phyloP scores from a whole-genome alignment of 2,888 invertebrate species.

The Nesidiocoris tenuis region DNA sequence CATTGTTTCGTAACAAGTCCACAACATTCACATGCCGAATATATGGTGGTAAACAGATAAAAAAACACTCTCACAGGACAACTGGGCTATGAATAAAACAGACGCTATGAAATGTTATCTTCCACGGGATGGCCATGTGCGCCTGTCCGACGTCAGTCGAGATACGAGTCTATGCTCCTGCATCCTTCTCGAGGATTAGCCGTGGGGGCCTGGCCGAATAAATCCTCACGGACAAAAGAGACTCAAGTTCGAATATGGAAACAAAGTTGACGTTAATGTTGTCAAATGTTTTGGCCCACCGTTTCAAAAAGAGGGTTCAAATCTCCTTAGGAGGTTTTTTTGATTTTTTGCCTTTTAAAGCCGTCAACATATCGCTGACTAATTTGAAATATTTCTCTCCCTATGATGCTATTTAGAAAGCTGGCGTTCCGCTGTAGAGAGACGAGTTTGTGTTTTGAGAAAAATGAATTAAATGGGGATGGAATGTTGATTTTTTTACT shows the following conservation, averaged over 20 bases:
- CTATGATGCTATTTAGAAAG: no score
- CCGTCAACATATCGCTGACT: background rate
- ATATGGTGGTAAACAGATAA: no score
- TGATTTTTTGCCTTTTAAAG: background rate
- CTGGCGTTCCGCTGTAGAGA: no score
- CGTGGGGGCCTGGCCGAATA: slow-evolving; percentile 21
- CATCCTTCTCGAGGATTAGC: slow-evolving; percentile 33
- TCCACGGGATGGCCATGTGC: slow-evolving; percentile 21
- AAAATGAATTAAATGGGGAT: no score
- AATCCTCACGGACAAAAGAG: slow-evolving; percentile 30
- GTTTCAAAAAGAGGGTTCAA: background rate
- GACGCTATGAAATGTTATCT: slow-evolving; percentile 29
- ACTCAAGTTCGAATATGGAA: slow-evolving; percentile 33
- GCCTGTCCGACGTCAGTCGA: background rate
- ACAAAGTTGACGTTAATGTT: slow-evolving; percentile 42
- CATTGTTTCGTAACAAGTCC: no score
- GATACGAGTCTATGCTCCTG: slow-evolving; percentile 21
- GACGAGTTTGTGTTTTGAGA: no score
- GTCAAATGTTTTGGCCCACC: slow-evolving; percentile 20
- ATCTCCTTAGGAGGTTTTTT: slow-evolving; percentile 6
- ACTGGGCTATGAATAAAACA: slow-evolving; percentile 26
- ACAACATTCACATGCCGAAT: no score
- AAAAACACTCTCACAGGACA: background rate
- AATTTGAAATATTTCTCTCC: no score
- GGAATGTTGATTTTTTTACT: no score